Percentiles rank a stretch among this genome's conserved stretches.
Evolutionary conservation across 2,797 vertebrate species (phyloP).

Genomic region (Acridotheres tristis): DNA sequence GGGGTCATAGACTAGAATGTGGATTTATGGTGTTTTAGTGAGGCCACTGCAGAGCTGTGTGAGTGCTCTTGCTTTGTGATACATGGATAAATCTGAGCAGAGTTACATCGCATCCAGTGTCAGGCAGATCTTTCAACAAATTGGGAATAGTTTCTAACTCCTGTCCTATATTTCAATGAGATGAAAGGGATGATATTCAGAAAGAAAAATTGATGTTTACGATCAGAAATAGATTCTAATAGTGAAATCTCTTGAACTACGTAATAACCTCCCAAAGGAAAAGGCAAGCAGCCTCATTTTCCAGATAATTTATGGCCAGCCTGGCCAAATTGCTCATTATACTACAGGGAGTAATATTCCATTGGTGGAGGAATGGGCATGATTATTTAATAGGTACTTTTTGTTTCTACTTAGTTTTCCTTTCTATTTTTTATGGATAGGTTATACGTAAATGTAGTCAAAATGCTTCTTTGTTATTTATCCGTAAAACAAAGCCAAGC

Average conservation of each 20-base stretch:
- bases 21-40: background rate
- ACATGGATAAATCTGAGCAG: background rate
- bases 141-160: background rate
- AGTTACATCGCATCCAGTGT: background rate
- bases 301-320: constrained; percentile 72
- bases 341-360: constrained; percentile 59
- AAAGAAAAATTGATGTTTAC: constrained; percentile 53
- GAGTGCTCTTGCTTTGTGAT: background rate
- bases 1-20: background rate
- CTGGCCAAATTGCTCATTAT: constrained; percentile 43
- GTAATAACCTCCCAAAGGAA: constrained; percentile 66
- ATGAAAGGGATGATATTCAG: constrained; percentile 39
- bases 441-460: constrained; percentile 10
- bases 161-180: background rate
- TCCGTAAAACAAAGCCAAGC: background rate
- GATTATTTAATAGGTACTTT: constrained; percentile 48
- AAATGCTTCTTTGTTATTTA: constrained; percentile 3
- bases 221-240: constrained; percentile 40
- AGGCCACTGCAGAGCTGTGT: background rate
- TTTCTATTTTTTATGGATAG: background rate
- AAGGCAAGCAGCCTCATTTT: constrained; percentile 54
- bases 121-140: background rate
- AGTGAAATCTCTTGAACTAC: constrained; percentile 64
- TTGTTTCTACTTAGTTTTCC: constrained; percentile 20
- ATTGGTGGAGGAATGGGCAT: constrained; percentile 16